phyloP scores from a whole-genome alignment of 2,113 vertebrate species.

The Microcebus ravelobensis region DNA sequence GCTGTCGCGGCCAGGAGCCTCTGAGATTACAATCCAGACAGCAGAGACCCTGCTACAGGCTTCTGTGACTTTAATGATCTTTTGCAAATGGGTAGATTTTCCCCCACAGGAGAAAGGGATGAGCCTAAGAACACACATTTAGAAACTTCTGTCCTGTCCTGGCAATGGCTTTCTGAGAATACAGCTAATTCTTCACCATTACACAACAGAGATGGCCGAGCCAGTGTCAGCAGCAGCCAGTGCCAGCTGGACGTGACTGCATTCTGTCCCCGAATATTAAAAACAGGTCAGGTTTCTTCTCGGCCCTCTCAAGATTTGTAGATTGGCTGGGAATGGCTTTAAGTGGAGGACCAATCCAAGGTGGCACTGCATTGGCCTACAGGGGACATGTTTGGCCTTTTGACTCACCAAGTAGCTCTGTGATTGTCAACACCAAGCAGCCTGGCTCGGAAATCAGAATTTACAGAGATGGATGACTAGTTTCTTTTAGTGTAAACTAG shows the following conservation, averaged over 20 bases:
- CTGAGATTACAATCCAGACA: background rate
- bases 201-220: background rate
- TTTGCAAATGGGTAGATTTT: background rate
- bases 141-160: slow-evolving; percentile 22
- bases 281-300: background rate
- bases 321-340: background rate
- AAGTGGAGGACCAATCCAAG: fast-evolving
- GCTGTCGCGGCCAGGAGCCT: background rate
- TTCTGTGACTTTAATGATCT: background rate
- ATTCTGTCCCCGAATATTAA: background rate
- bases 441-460: background rate
- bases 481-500: background rate
- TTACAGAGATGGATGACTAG: background rate
- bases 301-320: background rate
- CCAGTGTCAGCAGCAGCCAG: background rate
- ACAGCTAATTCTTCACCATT: background rate
- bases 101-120: background rate
- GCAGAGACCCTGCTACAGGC: background rate
- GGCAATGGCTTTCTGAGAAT: slow-evolving; percentile 50
- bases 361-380: background rate
- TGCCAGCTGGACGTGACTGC: background rate
- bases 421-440: fast-evolving
- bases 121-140: background rate
- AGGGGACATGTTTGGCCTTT: background rate
- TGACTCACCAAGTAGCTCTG: background rate